Evolutionary conservation across 1,140 invertebrate species (phyloP).

Genomic region (Drosophila sproati): DNA sequence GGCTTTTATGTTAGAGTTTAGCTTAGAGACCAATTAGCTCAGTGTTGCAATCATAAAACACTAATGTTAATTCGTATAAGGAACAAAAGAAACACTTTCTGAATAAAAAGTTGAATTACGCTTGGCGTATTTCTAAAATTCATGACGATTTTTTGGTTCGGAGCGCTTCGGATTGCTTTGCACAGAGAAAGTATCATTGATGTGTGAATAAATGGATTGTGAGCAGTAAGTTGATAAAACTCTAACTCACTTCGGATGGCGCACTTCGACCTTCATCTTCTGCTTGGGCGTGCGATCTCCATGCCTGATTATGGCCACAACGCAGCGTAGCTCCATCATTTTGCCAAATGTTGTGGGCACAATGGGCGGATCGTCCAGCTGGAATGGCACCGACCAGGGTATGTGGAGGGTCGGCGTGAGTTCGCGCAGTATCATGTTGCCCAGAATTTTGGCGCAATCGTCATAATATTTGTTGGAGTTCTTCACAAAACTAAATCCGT

Average conservation of each 20-base stretch:
- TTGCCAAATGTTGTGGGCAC: slow-evolving; percentile 99
- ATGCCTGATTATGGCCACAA: slow-evolving; percentile 99
- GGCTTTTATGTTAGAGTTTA: no score
- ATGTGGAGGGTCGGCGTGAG: slow-evolving; percentile 97
- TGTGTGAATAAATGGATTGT: background rate
- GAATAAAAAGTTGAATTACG: no score
- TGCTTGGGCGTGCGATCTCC: slow-evolving; percentile 99
- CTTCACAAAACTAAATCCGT: slow-evolving; percentile 99
- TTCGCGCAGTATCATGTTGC: slow-evolving; percentile 95
- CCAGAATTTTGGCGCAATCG: slow-evolving; percentile 99
- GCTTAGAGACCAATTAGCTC: no score
- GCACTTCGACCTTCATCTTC: slow-evolving; percentile 99
- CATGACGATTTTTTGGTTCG: no score
- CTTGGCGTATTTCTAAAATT: no score
- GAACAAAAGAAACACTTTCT: no score
- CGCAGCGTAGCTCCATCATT: slow-evolving; percentile 99
- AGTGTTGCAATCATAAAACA: no score
- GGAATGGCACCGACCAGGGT: slow-evolving; percentile 98
- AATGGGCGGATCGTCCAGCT: slow-evolving; percentile 98
- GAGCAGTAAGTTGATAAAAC: no score
- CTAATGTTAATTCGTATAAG: no score
- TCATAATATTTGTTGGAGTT: slow-evolving; percentile 99
- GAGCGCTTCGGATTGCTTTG: no score
- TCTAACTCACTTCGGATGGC: slow-evolving; percentile 94
- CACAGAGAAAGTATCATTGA: background rate